A percentile compares a stretch with the other conserved stretches of the same genome.
These are phyloP conservation scores for Hemicentrotus pulcherrimus DNA, from an alignment of 35 echinoderm and acorn worm species.

Conservation along the genomic window DNA sequence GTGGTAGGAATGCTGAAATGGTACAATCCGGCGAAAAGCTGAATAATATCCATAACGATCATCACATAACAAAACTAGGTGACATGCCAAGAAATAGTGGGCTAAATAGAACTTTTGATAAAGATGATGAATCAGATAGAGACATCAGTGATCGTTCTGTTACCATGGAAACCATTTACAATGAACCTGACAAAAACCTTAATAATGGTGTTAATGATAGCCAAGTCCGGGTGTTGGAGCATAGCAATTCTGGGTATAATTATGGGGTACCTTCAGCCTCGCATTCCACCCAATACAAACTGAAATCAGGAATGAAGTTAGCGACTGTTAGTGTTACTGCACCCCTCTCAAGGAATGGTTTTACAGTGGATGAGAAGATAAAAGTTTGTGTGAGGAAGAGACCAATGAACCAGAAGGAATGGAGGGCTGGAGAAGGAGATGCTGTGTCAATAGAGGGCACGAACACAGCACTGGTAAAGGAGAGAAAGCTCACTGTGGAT, in stretches of 20 bases:
- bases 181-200: neutral
- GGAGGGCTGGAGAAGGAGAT: constrained; percentile 63
- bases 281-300: neutral
- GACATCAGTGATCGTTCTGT: neutral
- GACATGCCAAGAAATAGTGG: neutral
- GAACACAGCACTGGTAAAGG: constrained; percentile 64
- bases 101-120: constrained; percentile 47
- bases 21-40: neutral
- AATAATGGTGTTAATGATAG: neutral
- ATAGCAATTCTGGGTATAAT: constrained; percentile 60
- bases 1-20: neutral
- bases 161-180: neutral
- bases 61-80: neutral
- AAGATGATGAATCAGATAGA: constrained; percentile 29
- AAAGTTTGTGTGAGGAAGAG: constrained; percentile 89
- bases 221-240: constrained; percentile 60
- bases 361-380: constrained; percentile 54
- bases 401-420: constrained; percentile 78
- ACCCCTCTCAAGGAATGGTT: neutral
- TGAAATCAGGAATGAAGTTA: neutral
- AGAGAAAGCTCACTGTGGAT: constrained; percentile 78
- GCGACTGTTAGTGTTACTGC: neutral
- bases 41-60: neutral
- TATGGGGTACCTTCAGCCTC: constrained; percentile 75
- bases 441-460: constrained; percentile 57